phyloP scores from a whole-genome alignment of 1,140 invertebrate species.

The Kradibia gibbosae region DNA sequence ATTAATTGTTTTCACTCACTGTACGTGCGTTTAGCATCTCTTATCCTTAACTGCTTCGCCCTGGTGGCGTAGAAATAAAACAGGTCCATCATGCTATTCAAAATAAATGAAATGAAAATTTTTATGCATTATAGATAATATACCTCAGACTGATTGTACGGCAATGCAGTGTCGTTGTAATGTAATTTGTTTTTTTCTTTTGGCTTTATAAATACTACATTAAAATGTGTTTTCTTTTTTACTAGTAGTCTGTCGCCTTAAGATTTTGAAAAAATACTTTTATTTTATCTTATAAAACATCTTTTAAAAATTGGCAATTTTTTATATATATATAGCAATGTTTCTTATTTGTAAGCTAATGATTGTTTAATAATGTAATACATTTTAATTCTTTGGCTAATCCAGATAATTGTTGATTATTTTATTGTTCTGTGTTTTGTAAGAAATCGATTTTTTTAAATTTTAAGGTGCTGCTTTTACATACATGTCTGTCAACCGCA shows the following conservation, averaged over 20 bases:
- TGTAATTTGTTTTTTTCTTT: slow-evolving; percentile 27
- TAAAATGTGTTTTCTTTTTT: slow-evolving; percentile 33
- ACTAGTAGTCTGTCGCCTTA: slow-evolving; percentile 36
- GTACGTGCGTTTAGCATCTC: slow-evolving; percentile 48
- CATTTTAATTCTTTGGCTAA: slow-evolving; percentile 28
- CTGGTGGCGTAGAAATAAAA: slow-evolving; percentile 49
- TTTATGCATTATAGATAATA: slow-evolving; percentile 41
- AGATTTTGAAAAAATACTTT: slow-evolving; percentile 37
- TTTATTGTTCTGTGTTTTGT: slow-evolving; percentile 29
- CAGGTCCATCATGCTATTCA: slow-evolving; percentile 39
- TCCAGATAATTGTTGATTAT: slow-evolving; percentile 32
- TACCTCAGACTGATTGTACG: slow-evolving; percentile 40
- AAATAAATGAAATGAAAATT: slow-evolving; percentile 30
- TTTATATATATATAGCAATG: slow-evolving; percentile 11
- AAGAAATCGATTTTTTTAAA: slow-evolving; percentile 44
- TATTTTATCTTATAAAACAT: slow-evolving; percentile 7
- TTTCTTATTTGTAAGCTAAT: background rate
- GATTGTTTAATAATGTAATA: slow-evolving; percentile 14
- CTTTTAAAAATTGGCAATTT: background rate
- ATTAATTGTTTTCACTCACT: slow-evolving; percentile 47
- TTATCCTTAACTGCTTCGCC: slow-evolving; percentile 48
- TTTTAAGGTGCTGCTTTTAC: slow-evolving; percentile 48
- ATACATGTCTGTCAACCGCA: slow-evolving; percentile 25
- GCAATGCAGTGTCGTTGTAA: slow-evolving; percentile 8
- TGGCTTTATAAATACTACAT: slow-evolving; percentile 30